Evolutionary conservation across 2,797 vertebrate species (phyloP), one percentile per base, ranked within the genome.

Genomic region (Cuniculus paca): DNA sequence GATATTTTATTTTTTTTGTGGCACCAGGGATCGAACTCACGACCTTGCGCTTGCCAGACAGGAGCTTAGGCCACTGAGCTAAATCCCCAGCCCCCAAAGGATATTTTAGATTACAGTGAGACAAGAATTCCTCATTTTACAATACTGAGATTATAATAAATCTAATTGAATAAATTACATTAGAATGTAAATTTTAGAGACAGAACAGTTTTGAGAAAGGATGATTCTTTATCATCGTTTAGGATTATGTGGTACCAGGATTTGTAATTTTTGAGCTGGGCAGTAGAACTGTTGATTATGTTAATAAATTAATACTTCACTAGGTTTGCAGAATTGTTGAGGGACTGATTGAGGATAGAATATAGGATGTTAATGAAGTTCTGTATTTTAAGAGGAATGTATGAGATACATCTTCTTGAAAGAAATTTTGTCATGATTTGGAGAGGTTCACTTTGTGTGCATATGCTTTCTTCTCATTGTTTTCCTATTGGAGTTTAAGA

Each of bases 401-500:
- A 34, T 89, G 82, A 83, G 56, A 61, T 88, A 72, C 12, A 88
- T 86, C 56, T 78, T 90, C 34, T 78, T 87, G 78, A 96, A 97
- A 85, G n/a, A 94, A 92, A 60, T 90, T 79, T 91, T 93, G 72
- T 86, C 54, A 63, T 84, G 61, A 79, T 92, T 75, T 82, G 74
- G 48, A 93, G 48, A 82, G 63, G 77, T 92, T 95, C 52, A 39
- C 14, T 94, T 74, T 88, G 85, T 75, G 45, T 94, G 50, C 39
- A 94, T 95, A 22, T 79, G 20, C 52, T 96, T 94, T 75, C 61
- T 95, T 26, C 61, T 95, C 24, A 88, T 1, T 70, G 10, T 86
- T 96, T 93, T 42, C 63, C 52, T 93, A 0, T 74, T 96, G 70
- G 74, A 75, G 52, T 94, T 96, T 86, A 92, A 95, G 79, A 88